Evolutionary conservation across 2,888 invertebrate species (phyloP), one percentile per base, ranked within the genome.

Genomic region (Orthonevra nobilis): DNA sequence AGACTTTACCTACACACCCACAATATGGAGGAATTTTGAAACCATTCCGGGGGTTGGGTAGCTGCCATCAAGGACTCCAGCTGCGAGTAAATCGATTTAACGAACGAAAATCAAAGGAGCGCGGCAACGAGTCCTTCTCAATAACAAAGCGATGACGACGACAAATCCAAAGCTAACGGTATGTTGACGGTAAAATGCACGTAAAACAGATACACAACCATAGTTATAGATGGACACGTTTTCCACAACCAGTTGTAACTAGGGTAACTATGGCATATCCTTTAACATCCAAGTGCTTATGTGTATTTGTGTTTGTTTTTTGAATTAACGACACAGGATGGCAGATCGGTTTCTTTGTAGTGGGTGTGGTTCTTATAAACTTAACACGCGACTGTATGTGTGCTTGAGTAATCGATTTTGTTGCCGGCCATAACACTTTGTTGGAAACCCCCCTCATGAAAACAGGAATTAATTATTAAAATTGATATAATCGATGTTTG

Each of bases 11-110:
- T 5, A 4, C 23, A 3, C 46, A 26, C 26, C 3, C 20, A 2
- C 2, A 28, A 63, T 56, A 48, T 61, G 69, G 26, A 69, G 40
- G 38, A 34, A 54, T 68, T 56, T 34, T 42, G n/a, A n/a, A n/a
- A n/a, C n/a, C n/a, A n/a, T n/a, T 23, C 3, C 23, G 23, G 23
- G 28, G 63, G 69, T 58, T 70, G 52, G 77, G 58, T 77, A 70
- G 77, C 26, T 64, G 58, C 58, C 70, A 64, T 64, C 70, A 77
- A 77, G 70, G 77, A 77, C 77, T 70, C 36, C 10, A 4, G 19
- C 50, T 64, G n/a, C n/a, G n/a, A n/a, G n/a, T n/a, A 60, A 77
- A 77, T 77, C 77, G 77, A 77, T 77, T 77, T 44, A 64, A 64
- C 64, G 70, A 70, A 52, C 44, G 48, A 58, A 70, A 63, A 52